phyloP scores from a whole-genome alignment of 2,888 invertebrate species.

The Tenthredo mesomela region DNA sequence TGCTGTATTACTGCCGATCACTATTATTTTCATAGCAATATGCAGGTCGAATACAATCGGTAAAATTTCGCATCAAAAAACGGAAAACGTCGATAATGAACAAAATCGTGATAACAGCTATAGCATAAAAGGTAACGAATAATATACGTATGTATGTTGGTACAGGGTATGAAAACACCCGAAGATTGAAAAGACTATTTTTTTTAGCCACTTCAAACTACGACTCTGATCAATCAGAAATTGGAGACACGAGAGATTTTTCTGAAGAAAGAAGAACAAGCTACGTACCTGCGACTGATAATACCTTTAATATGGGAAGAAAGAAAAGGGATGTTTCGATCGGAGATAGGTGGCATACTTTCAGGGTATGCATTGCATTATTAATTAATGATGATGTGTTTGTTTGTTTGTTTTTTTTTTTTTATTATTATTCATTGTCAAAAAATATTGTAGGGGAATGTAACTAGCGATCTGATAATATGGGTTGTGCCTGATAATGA shows the following conservation, averaged over 20 bases:
- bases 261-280: constrained; percentile 83
- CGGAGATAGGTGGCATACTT: constrained; percentile 16
- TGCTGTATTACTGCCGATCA: constrained; percentile 73
- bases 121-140: constrained; percentile 34
- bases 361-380: not conserved
- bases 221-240: constrained; percentile 68
- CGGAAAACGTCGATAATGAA: not conserved
- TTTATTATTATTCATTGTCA: too few species aligned
- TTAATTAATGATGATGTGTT: not conserved
- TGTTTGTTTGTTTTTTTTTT: too few species aligned
- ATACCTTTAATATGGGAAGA: constrained; percentile 66
- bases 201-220: constrained; percentile 18
- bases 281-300: constrained; percentile 80
- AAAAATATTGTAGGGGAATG: constrained; percentile 7
- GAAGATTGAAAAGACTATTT: not conserved
- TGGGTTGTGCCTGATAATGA: not conserved
- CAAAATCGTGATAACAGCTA: not conserved
- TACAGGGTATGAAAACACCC: not conserved
- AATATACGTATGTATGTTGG: too few species aligned
- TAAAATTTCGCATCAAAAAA: constrained; percentile 57
- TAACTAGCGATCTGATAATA: constrained; percentile 16
- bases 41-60: constrained; percentile 68
- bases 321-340: constrained; percentile 32
- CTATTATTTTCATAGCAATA: constrained; percentile 71
- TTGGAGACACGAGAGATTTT: constrained; percentile 81